Evolutionary conservation across 2,113 vertebrate species (phyloP), one percentile per base, ranked within the genome.

Genomic region (Rhinolophus sinicus): DNA sequence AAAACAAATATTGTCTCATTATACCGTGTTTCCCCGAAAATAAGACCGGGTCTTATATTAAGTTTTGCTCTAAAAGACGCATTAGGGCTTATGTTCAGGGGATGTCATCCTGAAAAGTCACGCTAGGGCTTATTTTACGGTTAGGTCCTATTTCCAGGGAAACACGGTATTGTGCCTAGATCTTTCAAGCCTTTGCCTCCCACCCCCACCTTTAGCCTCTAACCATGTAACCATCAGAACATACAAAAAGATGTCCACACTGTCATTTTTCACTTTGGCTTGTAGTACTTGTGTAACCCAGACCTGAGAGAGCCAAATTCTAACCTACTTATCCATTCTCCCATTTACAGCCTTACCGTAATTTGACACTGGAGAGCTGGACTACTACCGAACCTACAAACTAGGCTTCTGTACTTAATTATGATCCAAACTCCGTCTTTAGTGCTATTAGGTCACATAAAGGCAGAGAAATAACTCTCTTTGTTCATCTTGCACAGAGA

Each of bases 141-240:
- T 44, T 44, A 44, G 40, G 40, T 44, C 40, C 7, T 44, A 44
- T 44, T 44, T 44, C 7, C 40, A 44, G 40, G 40, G 40, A 44
- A 44, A 44, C 40, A 44, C 40, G 47, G 44, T 52, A 2, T 35
- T 35, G 3, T 64, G 1, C 33, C 6, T 19, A 4, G 4, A 15
- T 58, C 12, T 15, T 44, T 11, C 7, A n/a, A 19, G 7, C 4
- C 18, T 73, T 28, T 50, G 7, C 16, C 15, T 11, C 12, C 6
- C 1, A 64, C 1, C 5, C 3, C 4, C 28, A 60, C 30, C 4
- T 1, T 58, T 33, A 56, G 33, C 9, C 5, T 38, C 5, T 18
- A 75, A 77, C 13, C 35, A 75, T 2, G 8, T 14, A 15, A 22
- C 12, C 0, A 52, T 70, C 52, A 93, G 2, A 21, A 1, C 10